Evolutionary conservation across 2,113 vertebrate genomes (phyloP), one percentile per base, ranked within the genome.

Genomic region (Suncus etruscus): DNA sequence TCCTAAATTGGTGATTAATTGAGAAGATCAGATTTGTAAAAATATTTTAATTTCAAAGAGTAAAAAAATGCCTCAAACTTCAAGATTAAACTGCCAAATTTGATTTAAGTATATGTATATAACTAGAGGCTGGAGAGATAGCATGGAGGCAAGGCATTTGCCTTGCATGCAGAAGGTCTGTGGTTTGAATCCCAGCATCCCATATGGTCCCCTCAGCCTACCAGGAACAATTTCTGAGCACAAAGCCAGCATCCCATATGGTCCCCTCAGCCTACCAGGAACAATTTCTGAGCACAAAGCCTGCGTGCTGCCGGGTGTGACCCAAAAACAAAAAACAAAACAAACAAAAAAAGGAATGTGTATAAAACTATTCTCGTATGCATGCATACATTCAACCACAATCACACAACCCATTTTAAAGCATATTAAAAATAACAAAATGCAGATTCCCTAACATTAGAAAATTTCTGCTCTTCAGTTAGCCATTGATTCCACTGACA

Each of bases 31-130:
- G 2, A 29, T 48, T 70, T 39, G 86, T 87, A 70, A 27, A 65
- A 76, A 73, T 25, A 22, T 83, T 86, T 9, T 83, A 14, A 79
- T 83, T 92, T 91, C 24, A 45, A 91, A 87, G 32, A 47, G 39
- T 32, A 74, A 22, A 8, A 8, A 54, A 24, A 58, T 50, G 15
- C 54, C 66, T 6, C 6, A 22, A 75, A 79, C 16, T 93, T 72
- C 14, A 79, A 68, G 32, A 31, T n/a, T 86, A 32, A 92, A 29
- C 1, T 14, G 3, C 50, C 51, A 29, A 58, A 45, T 72, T 47
- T 94, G 15, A 50, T 69, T 83, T 47, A 80, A 76, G 6, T 3
- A 2, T 48, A 4, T 45, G 6, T 50, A 4, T 70, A 32, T 3
- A 39, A 39, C 39, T 39, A 39, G 39, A 5, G 39, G 39, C 39